These are phyloP conservation scores for Neotoxoptera formosana DNA, from an alignment of 1,140 invertebrate genomes.

Conservation along the genomic window DNA sequence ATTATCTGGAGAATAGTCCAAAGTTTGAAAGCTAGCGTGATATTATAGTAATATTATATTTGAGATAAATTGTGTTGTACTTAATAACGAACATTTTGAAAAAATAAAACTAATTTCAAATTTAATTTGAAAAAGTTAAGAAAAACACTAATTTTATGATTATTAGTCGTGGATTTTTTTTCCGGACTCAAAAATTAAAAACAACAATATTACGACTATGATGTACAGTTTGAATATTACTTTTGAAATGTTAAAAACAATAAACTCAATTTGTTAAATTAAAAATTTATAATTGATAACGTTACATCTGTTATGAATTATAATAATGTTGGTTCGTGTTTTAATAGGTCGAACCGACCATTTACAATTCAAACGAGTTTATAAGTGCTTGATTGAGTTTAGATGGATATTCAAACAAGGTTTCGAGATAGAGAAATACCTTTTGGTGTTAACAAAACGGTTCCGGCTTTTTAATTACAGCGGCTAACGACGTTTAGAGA, in stretches of 20 bases:
- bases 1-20: not conserved
- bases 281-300: not conserved
- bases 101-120: not conserved
- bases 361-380: not conserved
- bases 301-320: not conserved
- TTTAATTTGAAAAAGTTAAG: not conserved
- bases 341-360: not conserved
- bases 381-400: not conserved
- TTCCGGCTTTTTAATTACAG: not conserved
- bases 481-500: not conserved
- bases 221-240: not conserved
- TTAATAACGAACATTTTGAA: not conserved
- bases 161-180: not conserved
- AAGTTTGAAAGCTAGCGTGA: not conserved
- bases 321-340: not conserved
- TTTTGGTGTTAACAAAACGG: not conserved
- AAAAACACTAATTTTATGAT: not conserved
- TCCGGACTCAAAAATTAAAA: not conserved
- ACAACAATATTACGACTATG: not conserved
- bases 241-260: not conserved
- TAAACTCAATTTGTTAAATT: not conserved
- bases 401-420: not conserved
- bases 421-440: not conserved
- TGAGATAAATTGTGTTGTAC: not conserved
- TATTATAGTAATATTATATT: too few species aligned